Conservation (phyloP, 2,113 vertebrate species). For the Sturnira hondurensis region DNA sequence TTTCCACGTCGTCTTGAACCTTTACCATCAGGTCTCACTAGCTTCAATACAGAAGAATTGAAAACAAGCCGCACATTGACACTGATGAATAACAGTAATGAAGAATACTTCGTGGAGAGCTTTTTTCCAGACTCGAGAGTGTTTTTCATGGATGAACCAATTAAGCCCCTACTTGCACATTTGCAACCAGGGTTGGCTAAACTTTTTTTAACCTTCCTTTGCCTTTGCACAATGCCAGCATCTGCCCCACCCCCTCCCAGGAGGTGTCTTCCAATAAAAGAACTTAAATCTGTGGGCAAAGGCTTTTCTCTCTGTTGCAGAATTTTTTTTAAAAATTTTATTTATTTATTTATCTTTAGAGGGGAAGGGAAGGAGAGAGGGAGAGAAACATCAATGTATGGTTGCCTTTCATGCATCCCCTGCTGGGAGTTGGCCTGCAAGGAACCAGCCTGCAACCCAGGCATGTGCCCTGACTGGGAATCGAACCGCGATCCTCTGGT, state of each 20-base stretch:
- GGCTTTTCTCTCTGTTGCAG: not conserved
- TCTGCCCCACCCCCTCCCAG: not conserved
- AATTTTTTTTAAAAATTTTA: no score
- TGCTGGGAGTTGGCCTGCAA: no score
- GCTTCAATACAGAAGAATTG: not conserved
- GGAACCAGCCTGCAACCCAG: no score
- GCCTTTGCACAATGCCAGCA: not conserved
- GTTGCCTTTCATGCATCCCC: no score
- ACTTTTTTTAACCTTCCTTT: not conserved
- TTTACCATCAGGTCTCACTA: not conserved
- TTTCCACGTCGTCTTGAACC: not conserved
- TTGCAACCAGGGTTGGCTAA: not conserved
- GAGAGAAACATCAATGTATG: no score
- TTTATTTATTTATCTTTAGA: no score
- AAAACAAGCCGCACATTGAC: not conserved
- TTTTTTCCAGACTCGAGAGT: not conserved
- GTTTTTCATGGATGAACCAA: not conserved
- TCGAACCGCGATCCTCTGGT: no score
- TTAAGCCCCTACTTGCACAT: not conserved
- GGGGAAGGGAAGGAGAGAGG: no score
- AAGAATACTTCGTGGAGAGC: not conserved
- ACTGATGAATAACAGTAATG: not conserved
- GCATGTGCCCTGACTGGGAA: no score
- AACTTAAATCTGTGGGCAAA: not conserved
- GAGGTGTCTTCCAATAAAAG: not conserved